A percentile compares a stretch with the other conserved stretches of the same genome.
phyloP scores from a whole-genome alignment of 2,113 vertebrate genomes.

The Ammodytes marinus region DNA sequence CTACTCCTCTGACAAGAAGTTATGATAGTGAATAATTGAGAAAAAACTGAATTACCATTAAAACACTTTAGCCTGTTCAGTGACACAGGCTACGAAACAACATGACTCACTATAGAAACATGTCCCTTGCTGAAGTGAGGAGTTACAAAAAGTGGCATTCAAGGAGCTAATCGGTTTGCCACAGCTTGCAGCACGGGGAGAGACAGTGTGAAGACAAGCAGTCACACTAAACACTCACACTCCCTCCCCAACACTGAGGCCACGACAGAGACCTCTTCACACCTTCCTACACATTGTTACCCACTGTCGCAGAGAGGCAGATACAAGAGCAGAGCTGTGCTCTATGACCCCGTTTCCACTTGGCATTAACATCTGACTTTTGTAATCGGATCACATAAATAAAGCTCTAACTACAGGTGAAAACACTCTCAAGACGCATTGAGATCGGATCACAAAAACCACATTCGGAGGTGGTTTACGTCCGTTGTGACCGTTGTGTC shows the following conservation, averaged over 20 bases:
- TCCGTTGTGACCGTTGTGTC: too few species aligned
- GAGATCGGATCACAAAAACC: too few species aligned
- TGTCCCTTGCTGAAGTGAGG: conserved; percentile 14
- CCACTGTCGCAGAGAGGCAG: conserved; percentile 38
- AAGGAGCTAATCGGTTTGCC: conserved; percentile 54
- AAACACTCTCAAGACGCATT: too few species aligned
- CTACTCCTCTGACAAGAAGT: neutral
- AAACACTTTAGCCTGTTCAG: neutral
- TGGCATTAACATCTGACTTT: too few species aligned
- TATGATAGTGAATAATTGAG: neutral
- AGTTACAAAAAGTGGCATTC: conserved; percentile 62
- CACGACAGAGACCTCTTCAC: conserved; percentile 41
- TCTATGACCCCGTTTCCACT: too few species aligned
- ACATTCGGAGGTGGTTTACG: too few species aligned
- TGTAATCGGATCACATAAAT: too few species aligned
- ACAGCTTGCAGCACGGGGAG: conserved; percentile 20
- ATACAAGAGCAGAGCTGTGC: conserved; percentile 49
- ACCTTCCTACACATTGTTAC: conserved; percentile 53
- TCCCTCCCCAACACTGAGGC: conserved; percentile 37
- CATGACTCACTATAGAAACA: conserved; percentile 51
- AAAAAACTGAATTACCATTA: neutral
- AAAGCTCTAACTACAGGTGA: too few species aligned
- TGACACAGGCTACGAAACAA: conserved; percentile 31
- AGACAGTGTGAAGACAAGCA: conserved; percentile 56
- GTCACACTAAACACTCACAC: conserved; percentile 50